Evolutionary conservation across 1,140 invertebrate species (phyloP), one percentile per base, ranked within the genome.

Genomic region (Papilio machaon): DNA sequence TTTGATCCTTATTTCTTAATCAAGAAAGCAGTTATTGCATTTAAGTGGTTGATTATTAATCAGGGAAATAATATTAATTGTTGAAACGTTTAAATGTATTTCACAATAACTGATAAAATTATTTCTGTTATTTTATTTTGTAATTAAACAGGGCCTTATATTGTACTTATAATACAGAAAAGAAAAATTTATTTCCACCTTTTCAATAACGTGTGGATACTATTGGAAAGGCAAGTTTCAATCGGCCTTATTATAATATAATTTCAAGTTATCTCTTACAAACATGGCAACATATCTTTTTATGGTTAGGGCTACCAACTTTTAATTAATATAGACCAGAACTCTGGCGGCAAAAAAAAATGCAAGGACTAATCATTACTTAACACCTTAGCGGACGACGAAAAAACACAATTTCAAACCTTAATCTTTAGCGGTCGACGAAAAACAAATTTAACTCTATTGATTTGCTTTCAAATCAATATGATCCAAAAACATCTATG

Each of bases 11-110:
- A 15, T 70, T 35, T 35, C 23, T 70, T 70, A 70, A 70, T 64
- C 23, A 70, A 70, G 23, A 35, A 70, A 70, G 60, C 52, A 54
- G 8, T 70, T 70, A 70, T 35, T 70, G 64, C 30, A 38, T 35
- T 30, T 70, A 70, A 70, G 64, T 70, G 64, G 64, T 70, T 30
- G 60, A 67, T 67, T 64, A 60, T 60, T 64, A 70, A 70, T 70
- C 64, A 15, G 30, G 64, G 30, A 70, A 70, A 70, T 30, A 64
- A 64, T 38, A 35, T 70, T 13, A 0, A 15, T 70, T 38, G 30
- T 70, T 35, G 10, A 70, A 70, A 70, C 23, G 64, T 35, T 67
- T 67, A 35, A 13, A 35, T 67, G 30, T 70, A 70, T 67, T 13
- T 30, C 30, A 7, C 7, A 35, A 38, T 70, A 0, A 15, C 35